Percentiles rank a stretch among this genome's conserved stretches.
Evolutionary conservation across 2,113 vertebrate species (phyloP).

Genomic region (Peromyscus leucopus): DNA sequence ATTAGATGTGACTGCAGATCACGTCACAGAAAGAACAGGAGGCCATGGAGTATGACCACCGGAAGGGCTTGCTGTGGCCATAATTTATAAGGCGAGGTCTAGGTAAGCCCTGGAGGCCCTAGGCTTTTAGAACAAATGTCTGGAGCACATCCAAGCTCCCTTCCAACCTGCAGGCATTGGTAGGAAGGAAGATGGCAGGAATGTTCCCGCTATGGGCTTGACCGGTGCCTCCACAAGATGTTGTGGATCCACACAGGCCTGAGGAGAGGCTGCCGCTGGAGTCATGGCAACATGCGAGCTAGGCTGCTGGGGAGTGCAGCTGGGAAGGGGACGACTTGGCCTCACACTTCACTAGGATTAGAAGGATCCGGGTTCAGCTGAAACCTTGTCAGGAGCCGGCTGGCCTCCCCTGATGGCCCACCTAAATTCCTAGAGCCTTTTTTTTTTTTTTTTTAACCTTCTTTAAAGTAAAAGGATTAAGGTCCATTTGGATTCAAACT

Average conservation of each 20-base stretch:
- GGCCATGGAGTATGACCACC: not conserved
- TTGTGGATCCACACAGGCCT: not conserved
- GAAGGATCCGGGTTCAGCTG: not conserved
- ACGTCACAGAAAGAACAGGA: not conserved
- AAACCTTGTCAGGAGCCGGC: not conserved
- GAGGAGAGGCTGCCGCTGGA: not conserved
- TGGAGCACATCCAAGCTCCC: not conserved
- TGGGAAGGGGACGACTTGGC: not conserved
- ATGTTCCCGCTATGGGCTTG: not conserved
- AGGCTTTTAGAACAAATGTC: not conserved
- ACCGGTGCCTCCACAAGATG: not conserved
- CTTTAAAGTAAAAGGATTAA: not conserved
- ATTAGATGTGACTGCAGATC: not conserved
- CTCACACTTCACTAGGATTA: not conserved
- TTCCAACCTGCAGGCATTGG: not conserved
- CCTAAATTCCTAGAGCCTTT: not conserved
- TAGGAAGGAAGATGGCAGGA: not conserved
- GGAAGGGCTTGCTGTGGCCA: not conserved
- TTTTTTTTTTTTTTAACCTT: not conserved
- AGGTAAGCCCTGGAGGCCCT: not conserved
- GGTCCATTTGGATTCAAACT: slow-evolving; percentile 27
- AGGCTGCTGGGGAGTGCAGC: not conserved
- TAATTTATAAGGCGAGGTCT: not conserved
- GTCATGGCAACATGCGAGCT: not conserved
- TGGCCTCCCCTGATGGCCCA: not conserved